These are phyloP conservation scores for Danionella cerebrum DNA, from an alignment of 2,113 vertebrate genomes.

Conservation along the genomic window DNA sequence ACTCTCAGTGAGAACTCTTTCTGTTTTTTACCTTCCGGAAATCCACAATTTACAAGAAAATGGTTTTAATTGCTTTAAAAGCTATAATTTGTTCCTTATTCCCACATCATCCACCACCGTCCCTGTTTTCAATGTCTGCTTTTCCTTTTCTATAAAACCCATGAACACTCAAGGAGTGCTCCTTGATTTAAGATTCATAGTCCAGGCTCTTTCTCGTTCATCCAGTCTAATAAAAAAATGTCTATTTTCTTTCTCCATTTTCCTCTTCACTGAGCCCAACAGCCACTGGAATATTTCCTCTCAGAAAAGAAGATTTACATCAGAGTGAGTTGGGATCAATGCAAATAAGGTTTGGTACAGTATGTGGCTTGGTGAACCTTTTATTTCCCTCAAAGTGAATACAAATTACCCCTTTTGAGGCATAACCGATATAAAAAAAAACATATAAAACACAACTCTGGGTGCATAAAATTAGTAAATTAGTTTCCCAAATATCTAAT, in stretches of 20 bases:
- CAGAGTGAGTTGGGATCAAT: not conserved
- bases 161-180: not conserved
- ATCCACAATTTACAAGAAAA: not conserved
- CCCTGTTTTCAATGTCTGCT: not conserved
- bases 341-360: not conserved
- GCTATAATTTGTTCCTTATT: not conserved
- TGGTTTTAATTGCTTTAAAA: slow-evolving; percentile 4
- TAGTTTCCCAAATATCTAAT: too few species aligned
- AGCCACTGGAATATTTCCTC: slow-evolving; percentile 8
- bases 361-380: too few species aligned
- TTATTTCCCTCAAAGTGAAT: too few species aligned
- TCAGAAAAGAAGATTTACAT: slow-evolving; percentile 1
- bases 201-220: slow-evolving; percentile 2
- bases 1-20: too few species aligned
- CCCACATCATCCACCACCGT: slow-evolving; percentile 3
- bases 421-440: too few species aligned
- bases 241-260: slow-evolving; percentile 6
- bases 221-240: not conserved
- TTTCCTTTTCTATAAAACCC: not conserved
- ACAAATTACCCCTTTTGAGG: too few species aligned
- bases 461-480: too few species aligned
- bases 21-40: not conserved
- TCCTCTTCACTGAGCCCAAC: slow-evolving; percentile 4
- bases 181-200: slow-evolving; percentile 16
- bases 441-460: too few species aligned